Evolutionary conservation across 2,113 vertebrate genomes (phyloP).

Genomic region (Ictidomys tridecemlineatus): DNA sequence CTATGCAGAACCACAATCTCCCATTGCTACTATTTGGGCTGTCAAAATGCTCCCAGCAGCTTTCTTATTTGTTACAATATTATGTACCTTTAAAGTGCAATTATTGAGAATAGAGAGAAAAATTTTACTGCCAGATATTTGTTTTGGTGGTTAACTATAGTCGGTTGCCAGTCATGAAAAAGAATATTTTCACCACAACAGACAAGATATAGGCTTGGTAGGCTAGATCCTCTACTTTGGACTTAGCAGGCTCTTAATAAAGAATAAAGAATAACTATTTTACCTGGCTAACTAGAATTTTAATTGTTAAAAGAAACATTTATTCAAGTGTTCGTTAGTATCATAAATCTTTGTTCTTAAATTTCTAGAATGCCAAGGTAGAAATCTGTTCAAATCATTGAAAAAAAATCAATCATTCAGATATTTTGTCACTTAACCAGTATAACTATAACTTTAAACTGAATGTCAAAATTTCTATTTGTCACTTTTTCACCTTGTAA

Average conservation of each 20-base stretch:
- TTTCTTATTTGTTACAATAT: not conserved
- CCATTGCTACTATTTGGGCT: not conserved
- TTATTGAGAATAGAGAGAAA: not conserved
- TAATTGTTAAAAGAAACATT: not conserved
- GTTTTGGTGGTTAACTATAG: not conserved
- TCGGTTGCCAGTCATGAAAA: not conserved
- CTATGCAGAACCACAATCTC: not conserved
- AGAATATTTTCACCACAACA: not conserved
- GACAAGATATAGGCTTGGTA: not conserved
- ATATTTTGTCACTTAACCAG: not conserved
- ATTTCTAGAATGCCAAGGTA: not conserved
- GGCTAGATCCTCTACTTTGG: not conserved
- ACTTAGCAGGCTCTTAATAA: not conserved
- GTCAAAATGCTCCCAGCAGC: not conserved
- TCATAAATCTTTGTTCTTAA: not conserved
- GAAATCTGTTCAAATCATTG: not conserved
- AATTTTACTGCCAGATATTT: not conserved
- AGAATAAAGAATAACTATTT: not conserved
- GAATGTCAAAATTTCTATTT: not conserved
- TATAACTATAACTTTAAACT: not conserved
- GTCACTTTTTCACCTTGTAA: not conserved
- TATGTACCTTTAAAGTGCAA: not conserved
- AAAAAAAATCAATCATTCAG: not conserved
- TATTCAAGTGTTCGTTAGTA: not conserved
- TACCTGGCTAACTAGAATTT: not conserved